Percentiles rank a stretch among this genome's conserved stretches.
Conservation (phyloP, 2,888 invertebrate genomes). For the Eurytoma adleriae region DNA sequence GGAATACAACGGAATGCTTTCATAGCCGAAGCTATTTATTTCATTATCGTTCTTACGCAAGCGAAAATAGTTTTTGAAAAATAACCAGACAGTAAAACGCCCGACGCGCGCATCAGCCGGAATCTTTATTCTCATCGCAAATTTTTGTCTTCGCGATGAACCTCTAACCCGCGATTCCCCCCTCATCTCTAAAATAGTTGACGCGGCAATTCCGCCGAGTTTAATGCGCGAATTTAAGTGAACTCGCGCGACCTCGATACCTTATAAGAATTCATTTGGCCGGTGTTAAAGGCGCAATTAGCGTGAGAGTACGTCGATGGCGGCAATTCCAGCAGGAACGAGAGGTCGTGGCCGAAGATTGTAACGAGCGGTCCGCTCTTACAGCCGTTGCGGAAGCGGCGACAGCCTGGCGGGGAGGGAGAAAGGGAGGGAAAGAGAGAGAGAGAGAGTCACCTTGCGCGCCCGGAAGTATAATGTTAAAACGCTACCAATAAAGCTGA, state of each 20-base stretch:
- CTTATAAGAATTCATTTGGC: conserved; percentile 22
- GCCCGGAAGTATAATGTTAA: conserved; percentile 60
- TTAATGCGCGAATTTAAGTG: neutral
- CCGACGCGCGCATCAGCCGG: too few relatives aligned
- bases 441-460: neutral
- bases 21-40: neutral
- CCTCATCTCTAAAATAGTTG: too few relatives aligned
- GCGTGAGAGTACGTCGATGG: conserved; percentile 23
- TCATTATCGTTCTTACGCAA: neutral
- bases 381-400: conserved; percentile 24
- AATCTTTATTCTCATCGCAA: too few relatives aligned
- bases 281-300: conserved; percentile 23
- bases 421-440: neutral
- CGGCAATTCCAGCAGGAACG: conserved; percentile 9
- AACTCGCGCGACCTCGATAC: neutral
- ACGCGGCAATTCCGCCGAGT: too few relatives aligned
- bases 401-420: neutral
- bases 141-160: too few relatives aligned
- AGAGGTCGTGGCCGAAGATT: conserved; percentile 36
- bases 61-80: neutral
- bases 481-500: conserved; percentile 67
- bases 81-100: neutral
- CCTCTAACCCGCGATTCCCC: too few relatives aligned
- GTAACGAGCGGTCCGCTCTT: conserved; percentile 36
- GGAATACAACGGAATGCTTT: conserved; percentile 29